A percentile compares a stretch with the other conserved stretches of the same genome.
These are phyloP conservation scores for Zygogramma bicolorata DNA, from an alignment of 2,888 invertebrate species.

Conservation along the genomic window DNA sequence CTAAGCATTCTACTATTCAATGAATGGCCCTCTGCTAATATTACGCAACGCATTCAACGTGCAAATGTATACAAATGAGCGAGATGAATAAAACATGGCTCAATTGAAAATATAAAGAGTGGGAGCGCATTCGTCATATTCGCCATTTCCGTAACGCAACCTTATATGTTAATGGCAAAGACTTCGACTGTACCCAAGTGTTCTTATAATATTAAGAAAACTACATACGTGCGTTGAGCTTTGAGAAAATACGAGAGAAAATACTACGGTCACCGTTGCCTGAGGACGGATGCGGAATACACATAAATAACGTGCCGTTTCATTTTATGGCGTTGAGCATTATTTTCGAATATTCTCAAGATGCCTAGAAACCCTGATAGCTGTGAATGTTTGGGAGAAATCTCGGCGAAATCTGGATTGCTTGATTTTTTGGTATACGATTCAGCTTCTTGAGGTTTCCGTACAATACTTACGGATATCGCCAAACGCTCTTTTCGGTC, in stretches of 20 bases:
- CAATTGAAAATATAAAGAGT: constrained; percentile 58
- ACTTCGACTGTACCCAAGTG: constrained; percentile 42
- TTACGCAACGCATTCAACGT: constrained; percentile 37
- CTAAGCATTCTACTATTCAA: too few relatives aligned
- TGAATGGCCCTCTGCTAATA: not conserved
- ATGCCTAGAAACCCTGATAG: too few relatives aligned
- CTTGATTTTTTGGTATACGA: too few relatives aligned
- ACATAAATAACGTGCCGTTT: constrained; percentile 22
- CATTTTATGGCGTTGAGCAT: not conserved
- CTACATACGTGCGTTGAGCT: constrained; percentile 44
- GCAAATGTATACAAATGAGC: constrained; percentile 45
- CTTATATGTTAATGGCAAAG: constrained; percentile 50
- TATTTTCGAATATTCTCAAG: too few relatives aligned
- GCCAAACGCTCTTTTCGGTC: too few relatives aligned
- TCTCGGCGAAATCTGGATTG: too few relatives aligned
- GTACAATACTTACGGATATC: too few relatives aligned
- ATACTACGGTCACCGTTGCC: constrained; percentile 30
- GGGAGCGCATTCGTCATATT: constrained; percentile 55
- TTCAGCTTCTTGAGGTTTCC: too few relatives aligned
- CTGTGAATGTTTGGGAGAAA: too few relatives aligned
- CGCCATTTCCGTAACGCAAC: constrained; percentile 54
- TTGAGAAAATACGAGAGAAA: constrained; percentile 46
- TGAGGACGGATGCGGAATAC: constrained; percentile 21
- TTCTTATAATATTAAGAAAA: constrained; percentile 49
- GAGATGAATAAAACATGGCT: constrained; percentile 56